phyloP scores from a whole-genome alignment of 2,113 vertebrate genomes.

The Bothrops jararaca region DNA sequence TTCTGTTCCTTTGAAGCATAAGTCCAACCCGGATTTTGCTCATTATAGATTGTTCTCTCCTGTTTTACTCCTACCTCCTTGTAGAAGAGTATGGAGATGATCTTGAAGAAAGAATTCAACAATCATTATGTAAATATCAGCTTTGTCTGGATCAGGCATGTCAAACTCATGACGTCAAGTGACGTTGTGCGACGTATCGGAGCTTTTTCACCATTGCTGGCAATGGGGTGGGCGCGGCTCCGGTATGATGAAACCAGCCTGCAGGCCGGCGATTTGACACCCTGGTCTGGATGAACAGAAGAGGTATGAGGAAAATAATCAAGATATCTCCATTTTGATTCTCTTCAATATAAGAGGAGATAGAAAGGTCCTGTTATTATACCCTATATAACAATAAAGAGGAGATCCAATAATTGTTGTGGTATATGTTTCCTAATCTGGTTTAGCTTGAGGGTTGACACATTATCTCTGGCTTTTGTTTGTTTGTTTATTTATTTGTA shows the following conservation, averaged over 20 bases:
- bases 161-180: no score
- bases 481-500: not conserved
- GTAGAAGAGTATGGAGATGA: not conserved
- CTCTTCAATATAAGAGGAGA: not conserved
- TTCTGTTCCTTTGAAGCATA: not conserved
- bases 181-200: no score
- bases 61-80: not conserved
- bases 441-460: not conserved
- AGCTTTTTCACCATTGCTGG: no score
- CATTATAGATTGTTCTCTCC: not conserved
- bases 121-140: not conserved
- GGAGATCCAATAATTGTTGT: not conserved
- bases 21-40: not conserved
- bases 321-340: not conserved
- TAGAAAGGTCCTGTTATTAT: not conserved
- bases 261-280: no score
- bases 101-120: not conserved
- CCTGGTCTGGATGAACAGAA: not conserved
- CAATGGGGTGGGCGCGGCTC: no score
- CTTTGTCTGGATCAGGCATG: not conserved
- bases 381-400: not conserved
- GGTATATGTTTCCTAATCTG: not conserved
- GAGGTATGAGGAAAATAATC: not conserved
- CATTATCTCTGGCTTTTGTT: not conserved
- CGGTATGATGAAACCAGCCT: no score